Evolutionary conservation across 1,140 invertebrate genomes (phyloP), one percentile per base, ranked within the genome.

Genomic region (Formica selysi): DNA sequence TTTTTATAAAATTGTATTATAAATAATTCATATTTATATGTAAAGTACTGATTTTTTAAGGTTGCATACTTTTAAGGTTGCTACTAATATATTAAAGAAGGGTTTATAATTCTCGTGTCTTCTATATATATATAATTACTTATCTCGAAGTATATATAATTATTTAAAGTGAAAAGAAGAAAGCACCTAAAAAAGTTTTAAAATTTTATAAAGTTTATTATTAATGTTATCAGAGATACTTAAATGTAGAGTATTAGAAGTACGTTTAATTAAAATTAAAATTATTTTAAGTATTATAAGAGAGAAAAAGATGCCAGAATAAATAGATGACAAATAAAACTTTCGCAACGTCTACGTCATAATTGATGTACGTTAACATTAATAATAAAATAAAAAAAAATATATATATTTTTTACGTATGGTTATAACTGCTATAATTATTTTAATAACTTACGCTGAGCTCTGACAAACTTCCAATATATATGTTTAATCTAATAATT

Each of bases 261-360:
- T 3, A 6, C 2, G 4, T 80, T 80, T 29, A 80, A 80, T 80
- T 70, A 68, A 80, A 80, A 68, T 70, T 70, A 70, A 70, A 70
- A 65, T 26, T 80, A 80, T 57, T 80, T 80, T 70, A 57, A 80
- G 8, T 80, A 70, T 29, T n/a, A 32, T 48, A 16, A n/a, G 48
- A 38, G n/a, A 22, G 1, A 16, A 3, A 13, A 41, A 5, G 3
- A 74, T 61, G 36, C 6, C n/a, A 22, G 3, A 32, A 73, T 62
- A 74, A 73, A 74, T 32, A 41, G 41, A 41, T 48, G 32, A 22
- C 11, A 16, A 22, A n/a, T 48, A 38, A 73, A 68, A 83, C 8
- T 44, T 83, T 44, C 26, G 16, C 38, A 32, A 59, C 36, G 16
- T 41, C 16, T 38, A 81, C 51, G 54, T 81, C 67, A 74, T 13